Evolutionary conservation across 2,797 vertebrate species (phyloP).

Genomic region (Argyrosomus regius): DNA sequence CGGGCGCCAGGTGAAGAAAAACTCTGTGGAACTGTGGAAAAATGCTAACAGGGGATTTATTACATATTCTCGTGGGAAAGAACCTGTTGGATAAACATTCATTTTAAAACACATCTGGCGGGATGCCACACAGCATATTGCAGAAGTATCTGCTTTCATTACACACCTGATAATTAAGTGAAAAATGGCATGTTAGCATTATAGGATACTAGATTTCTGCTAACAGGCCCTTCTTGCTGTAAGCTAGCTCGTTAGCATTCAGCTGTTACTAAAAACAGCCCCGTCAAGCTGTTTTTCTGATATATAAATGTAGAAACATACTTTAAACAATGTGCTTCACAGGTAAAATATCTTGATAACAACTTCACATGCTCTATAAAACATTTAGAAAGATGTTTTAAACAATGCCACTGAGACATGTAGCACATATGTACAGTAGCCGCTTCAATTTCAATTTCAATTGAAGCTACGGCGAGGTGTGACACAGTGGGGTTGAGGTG

Average conservation of each 20-base stretch:
- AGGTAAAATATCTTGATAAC: neutral
- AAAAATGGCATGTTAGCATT: neutral
- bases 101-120: conserved; percentile 7
- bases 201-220: neutral
- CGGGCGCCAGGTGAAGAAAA: neutral
- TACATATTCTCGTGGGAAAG: neutral
- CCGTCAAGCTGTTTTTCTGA: neutral
- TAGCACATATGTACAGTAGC: neutral
- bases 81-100: neutral
- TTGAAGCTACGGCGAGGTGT: conserved; percentile 8
- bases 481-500: conserved; percentile 14
- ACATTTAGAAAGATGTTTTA: neutral
- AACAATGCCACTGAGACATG: neutral
- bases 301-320: neutral
- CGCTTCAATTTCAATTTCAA: conserved; percentile 5
- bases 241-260: neutral
- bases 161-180: neutral
- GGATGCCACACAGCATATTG: neutral
- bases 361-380: neutral
- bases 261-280: neutral
- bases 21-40: neutral
- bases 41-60: neutral
- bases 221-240: neutral
- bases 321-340: neutral
- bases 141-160: conserved; percentile 1